These are phyloP conservation scores for Sinocyclocheilus anophthalmus DNA, from an alignment of 2,113 vertebrate genomes.

Conservation along the genomic window DNA sequence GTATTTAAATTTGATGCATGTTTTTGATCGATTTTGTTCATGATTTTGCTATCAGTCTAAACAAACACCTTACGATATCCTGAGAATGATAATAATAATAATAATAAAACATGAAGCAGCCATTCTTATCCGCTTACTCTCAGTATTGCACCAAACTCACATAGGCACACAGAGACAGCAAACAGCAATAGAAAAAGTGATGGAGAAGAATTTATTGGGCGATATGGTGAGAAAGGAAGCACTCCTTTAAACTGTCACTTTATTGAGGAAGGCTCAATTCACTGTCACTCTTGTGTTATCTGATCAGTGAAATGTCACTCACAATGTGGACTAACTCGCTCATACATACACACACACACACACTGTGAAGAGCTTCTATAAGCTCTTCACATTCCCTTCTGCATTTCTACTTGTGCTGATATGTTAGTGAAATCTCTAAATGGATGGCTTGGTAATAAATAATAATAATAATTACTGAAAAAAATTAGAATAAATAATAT, in stretches of 20 bases:
- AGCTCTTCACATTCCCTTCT: background rate
- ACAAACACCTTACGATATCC: background rate
- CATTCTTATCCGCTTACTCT: background rate
- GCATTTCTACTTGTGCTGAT: background rate
- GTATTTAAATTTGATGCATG: too few relatives aligned
- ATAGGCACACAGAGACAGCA: background rate
- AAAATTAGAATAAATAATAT: background rate
- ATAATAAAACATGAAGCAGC: background rate
- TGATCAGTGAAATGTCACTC: slow-evolving; percentile 19
- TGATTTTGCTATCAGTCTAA: background rate
- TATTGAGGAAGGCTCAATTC: slow-evolving; percentile 30
- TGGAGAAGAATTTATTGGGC: background rate
- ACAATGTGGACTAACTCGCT: background rate
- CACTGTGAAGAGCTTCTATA: background rate
- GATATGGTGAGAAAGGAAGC: slow-evolving; percentile 24
- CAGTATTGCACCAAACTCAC: background rate
- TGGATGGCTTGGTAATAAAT: background rate
- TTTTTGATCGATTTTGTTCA: background rate
- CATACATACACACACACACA: background rate
- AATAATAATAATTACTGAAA: background rate
- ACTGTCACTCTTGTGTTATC: slow-evolving; percentile 21
- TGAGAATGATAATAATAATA: background rate
- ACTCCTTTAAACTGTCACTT: slow-evolving; percentile 12
- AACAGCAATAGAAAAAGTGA: background rate
- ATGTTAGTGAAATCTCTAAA: background rate